Percentiles rank a stretch among this genome's conserved stretches.
phyloP scores from a whole-genome alignment of 2,888 invertebrate genomes.

The Nycteola revayana region DNA sequence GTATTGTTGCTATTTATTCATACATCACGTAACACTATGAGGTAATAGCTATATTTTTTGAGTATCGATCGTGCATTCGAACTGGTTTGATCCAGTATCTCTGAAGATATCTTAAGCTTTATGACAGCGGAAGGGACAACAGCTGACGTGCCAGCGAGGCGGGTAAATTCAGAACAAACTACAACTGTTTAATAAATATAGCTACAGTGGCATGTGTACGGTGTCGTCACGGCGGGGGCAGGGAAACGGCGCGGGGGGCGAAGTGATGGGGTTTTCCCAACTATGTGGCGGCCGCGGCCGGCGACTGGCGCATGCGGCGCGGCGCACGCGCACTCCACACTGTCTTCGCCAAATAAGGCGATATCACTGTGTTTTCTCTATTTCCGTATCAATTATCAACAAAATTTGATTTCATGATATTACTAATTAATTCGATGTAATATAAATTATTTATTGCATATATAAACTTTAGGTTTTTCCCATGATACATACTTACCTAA shows the following conservation, averaged over 20 bases:
- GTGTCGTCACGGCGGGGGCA: conserved; percentile 32
- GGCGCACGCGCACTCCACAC: conserved; percentile 44
- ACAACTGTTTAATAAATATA: conserved; percentile 1
- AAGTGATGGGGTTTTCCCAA: conserved; percentile 75
- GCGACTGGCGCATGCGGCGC: conserved; percentile 34
- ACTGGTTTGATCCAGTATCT: no score
- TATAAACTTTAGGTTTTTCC: no score
- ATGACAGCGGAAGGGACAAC: conserved; percentile 3
- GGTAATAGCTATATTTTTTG: no score
- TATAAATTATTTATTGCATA: no score
- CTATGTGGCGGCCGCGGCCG: conserved; percentile 52
- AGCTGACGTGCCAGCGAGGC: conserved; percentile 24
- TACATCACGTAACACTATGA: no score
- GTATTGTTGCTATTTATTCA: no score
- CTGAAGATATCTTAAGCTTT: no score
- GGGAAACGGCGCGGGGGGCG: conserved; percentile 25
- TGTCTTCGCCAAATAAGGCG: conserved; percentile 63
- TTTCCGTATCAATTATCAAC: conserved; percentile 44
- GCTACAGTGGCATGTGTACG: conserved; percentile 25
- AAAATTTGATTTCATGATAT: no score
- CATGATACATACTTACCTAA: no score
- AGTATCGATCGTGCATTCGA: no score
- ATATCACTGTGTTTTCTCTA: conserved; percentile 44
- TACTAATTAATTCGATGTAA: no score
- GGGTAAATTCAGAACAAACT: conserved; percentile 10